Conservation (phyloP, 2,888 invertebrate genomes). For the Octonoba sinensis region DNA sequence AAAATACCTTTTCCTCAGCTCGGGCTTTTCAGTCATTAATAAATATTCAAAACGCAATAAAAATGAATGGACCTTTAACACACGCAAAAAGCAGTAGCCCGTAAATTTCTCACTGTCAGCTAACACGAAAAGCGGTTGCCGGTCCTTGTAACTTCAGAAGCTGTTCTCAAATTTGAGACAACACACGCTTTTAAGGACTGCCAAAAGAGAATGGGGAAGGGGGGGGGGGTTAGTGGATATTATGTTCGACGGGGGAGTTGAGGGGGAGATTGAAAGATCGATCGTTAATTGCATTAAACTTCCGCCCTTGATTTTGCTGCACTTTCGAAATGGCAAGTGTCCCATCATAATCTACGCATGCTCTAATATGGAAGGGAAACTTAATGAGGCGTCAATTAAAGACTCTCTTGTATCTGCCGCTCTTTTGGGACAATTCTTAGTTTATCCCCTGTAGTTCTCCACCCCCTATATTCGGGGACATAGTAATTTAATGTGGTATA, state of each 20-base stretch:
- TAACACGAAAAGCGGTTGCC: background rate
- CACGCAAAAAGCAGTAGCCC: background rate
- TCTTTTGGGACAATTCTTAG: background rate
- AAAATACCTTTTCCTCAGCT: too few species aligned
- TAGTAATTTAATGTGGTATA: conserved; percentile 47
- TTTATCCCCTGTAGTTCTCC: too few species aligned
- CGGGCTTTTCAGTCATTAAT: too few species aligned
- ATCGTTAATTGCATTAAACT: conserved; percentile 50
- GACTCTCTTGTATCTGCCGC: conserved; percentile 5
- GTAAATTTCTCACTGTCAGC: conserved; percentile 9
- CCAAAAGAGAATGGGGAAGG: too few species aligned
- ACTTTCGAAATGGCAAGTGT: background rate
- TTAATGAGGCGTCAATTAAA: conserved; percentile 57
- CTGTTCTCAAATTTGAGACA: background rate
- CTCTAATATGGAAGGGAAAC: conserved; percentile 20
- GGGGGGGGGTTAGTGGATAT: too few species aligned
- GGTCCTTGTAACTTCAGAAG: background rate
- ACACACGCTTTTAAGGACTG: background rate
- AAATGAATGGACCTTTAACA: too few species aligned
- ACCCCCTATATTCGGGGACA: conserved; percentile 13
- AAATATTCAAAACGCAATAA: too few species aligned
- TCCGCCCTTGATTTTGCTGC: conserved; percentile 43
- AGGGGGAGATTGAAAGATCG: conserved; percentile 16
- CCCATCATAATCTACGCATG: conserved; percentile 11
- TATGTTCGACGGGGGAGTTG: too few species aligned